Evolutionary conservation across 64 coral and sea anemone species (phyloP), one percentile per base, ranked within the genome.

Genomic region (Catalaphyllia jardinei): DNA sequence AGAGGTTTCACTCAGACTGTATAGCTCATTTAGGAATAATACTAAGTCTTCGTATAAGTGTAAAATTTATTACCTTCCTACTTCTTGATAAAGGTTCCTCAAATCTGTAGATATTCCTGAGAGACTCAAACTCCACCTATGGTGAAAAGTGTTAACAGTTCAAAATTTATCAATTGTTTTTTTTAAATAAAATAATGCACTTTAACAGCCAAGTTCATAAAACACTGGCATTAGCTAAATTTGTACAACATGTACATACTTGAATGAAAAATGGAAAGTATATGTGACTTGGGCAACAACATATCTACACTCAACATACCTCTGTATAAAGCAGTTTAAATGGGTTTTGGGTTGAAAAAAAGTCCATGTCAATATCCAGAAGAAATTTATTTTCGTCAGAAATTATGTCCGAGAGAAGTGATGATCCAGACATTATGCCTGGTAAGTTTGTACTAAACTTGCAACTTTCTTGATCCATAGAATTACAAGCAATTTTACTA

Each of bases 331-430:
- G 57, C 65, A 92, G 76, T 84, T 98, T 92, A 67, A 98, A 98
- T 50, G 96, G 96, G 30, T 98, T 98, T 79, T 80, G 89, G 31
- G 96, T 98, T n/a, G 93, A 98, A 87, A 98, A 98, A 55, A 92
- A 98, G 52, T 98, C 96, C 96, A 98, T 98, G 64, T 98, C 96
- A 87, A 98, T 85, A 39, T 98, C 93, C 76, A 98, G 69, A 83
- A 98, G 93, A 69, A 76, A 98, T 39, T 10, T 83, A 63, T 71
- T 71, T 64, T 71, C 31, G 28, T 42, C 17, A 38, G 20, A 38
- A 85, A 71, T 52, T 50, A n/a, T 42, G 38, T 71, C 22, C 14
- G 18, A n/a, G 13, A 71, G 35, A 71, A 29, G 65, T 69, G 25
- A 69, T 69, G 65, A 69, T 69, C n/a, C 65, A 69, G 25, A 69